Evolutionary conservation across 1,140 invertebrate species (phyloP).

Genomic region (Thaumatotibia leucotreta): DNA sequence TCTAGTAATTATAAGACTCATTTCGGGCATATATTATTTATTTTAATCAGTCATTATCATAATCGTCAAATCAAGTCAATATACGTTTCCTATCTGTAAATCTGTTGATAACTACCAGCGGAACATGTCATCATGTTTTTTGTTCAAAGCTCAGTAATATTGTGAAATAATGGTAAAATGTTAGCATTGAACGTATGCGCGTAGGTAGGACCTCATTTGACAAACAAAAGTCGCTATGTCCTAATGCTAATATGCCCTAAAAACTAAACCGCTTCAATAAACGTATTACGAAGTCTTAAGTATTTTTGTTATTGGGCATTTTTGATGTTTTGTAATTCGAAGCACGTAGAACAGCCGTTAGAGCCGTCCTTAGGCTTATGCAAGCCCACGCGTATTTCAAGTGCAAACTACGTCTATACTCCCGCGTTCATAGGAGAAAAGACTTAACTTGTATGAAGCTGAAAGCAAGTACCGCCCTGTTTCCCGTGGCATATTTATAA

Average conservation of each 20-base stretch:
- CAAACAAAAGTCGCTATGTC: not conserved
- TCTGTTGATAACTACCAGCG: not conserved
- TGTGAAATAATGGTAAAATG: not conserved
- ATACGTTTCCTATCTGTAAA: not conserved
- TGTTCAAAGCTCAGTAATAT: not conserved
- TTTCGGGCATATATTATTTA: not conserved
- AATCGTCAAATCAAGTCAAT: not conserved
- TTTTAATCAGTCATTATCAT: not conserved
- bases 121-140: not conserved
- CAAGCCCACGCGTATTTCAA: conserved; percentile 48
- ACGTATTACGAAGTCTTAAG: not conserved
- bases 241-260: not conserved
- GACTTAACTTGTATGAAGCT: not conserved
- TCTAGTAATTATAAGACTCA: not conserved
- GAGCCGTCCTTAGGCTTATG: conserved; percentile 43
- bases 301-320: conserved; percentile 3
- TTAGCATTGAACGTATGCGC: not conserved
- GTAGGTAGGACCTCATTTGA: not conserved
- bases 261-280: not conserved
- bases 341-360: conserved; percentile 44
- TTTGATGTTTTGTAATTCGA: conserved; percentile 29
- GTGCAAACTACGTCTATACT: conserved; percentile 29
- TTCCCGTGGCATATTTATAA: not conserved
- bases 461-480: not conserved
- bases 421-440: not conserved